Conservation (phyloP, 1,140 invertebrate species). For the Nasonia giraulti region DNA sequence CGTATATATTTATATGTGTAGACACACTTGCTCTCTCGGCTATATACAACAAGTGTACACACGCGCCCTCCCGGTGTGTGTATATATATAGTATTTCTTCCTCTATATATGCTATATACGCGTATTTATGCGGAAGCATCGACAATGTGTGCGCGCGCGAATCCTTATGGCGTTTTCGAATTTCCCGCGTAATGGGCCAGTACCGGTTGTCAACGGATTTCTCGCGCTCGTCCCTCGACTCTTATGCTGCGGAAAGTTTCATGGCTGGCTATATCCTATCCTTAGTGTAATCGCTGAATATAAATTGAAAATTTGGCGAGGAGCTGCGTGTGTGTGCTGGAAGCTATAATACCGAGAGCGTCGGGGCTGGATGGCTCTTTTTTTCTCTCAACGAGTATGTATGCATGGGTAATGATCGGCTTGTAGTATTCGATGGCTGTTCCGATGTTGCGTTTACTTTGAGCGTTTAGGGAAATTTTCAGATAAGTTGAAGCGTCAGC, state of each 20-base stretch:
- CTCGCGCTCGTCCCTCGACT: not conserved
- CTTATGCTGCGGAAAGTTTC: not conserved
- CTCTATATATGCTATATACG: not conserved
- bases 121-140: not conserved
- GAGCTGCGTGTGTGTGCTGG: not conserved
- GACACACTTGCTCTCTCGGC: not conserved
- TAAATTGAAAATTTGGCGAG: conserved; percentile 52
- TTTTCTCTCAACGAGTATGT: not conserved
- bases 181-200: conserved; percentile 29
- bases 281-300: conserved; percentile 52
- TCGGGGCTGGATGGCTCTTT: not conserved
- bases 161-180: not conserved
- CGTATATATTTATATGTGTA: not conserved
- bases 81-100: not conserved
- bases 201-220: conserved; percentile 29
- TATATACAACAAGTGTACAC: no score
- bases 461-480: not conserved
- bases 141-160: not conserved
- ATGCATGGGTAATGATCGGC: not conserved
- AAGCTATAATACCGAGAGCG: not conserved
- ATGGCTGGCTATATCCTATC: conserved; percentile 31
- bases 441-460: conserved; percentile 13
- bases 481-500: no score
- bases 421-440: conserved; percentile 29
- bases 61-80: no score